Evolutionary conservation across 2,888 invertebrate genomes (phyloP), one percentile per base, ranked within the genome.

Genomic region (Polietes domitor): DNA sequence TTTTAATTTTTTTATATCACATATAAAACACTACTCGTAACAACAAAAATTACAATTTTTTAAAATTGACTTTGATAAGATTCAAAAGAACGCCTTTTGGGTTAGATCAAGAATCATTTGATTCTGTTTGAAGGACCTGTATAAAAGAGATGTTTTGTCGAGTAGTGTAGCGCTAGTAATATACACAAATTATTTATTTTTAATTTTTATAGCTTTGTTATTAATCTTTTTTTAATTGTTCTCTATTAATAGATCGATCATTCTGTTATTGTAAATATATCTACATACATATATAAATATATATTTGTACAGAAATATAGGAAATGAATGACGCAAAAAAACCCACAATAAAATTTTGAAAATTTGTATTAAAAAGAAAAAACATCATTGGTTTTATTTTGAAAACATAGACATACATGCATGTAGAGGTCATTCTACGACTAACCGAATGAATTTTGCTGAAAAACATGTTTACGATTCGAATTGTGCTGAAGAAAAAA

Each of bases 321-420:
- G 41, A 65, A 12, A 41, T 58, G 5, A 37, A 78, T 55, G 21
- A 37, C 41, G 63, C 10, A 37, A 80, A 83, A 78, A 74, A 21
- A 19, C 50, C 50, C 63, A 63, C 28, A 80, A 55, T 63, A 63
- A 75, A 79, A 72, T 55, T 47, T 9, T 43, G 21, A 74, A 80
- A 19, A 63, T 28, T 61, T 71, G 6, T 83, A 75, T 80, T 75
- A 63, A 70, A 79, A 80, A 63, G 53, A 75, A 53, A 63, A 50
- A 65, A 47, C 15, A 83, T 77, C 26, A 80, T 78, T 83, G 47
- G 80, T 83, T 83, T 83, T 80, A 80, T 74, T 83, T 79, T 26
- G 65, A 58, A 77, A 21, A 43, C 9, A 50, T 47, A n/a, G 47
- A 6, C 9, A 9, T 37, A n/a, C n/a, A n/a, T n/a, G n/a, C n/a